These are phyloP conservation scores for Labeo rohita DNA, from an alignment of 2,113 vertebrate genomes.

Conservation along the genomic window DNA sequence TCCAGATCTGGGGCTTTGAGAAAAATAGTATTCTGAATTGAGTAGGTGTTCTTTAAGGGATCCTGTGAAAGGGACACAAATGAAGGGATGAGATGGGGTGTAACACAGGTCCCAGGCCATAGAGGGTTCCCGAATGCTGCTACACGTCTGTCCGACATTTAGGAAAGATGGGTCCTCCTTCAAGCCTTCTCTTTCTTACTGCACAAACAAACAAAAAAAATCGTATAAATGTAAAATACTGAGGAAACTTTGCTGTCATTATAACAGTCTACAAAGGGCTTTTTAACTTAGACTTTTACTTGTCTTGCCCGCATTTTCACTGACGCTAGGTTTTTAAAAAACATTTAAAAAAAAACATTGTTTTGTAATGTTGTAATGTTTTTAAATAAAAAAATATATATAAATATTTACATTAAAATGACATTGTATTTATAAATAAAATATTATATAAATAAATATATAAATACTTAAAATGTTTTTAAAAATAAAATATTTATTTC, in stretches of 20 bases:
- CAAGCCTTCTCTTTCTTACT: constrained; percentile 97
- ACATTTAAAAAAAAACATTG: too few relatives aligned
- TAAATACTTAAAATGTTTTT: background rate
- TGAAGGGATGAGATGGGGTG: constrained; percentile 33
- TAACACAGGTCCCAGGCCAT: constrained; percentile 29
- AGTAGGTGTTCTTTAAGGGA: background rate
- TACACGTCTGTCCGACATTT: constrained; percentile 95
- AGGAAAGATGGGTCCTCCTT: constrained; percentile 93
- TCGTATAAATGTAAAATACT: background rate
- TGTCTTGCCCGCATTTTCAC: background rate
- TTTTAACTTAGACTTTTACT: background rate
- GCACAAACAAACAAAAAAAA: constrained; percentile 56
- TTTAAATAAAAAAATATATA: background rate
- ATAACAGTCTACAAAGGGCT: background rate
- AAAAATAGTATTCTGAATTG: background rate
- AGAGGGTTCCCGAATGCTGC: constrained; percentile 40
- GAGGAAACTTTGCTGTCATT: background rate
- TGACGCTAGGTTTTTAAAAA: background rate
- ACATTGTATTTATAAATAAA: too few relatives aligned
- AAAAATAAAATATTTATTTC: background rate
- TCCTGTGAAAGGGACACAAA: constrained; percentile 28
- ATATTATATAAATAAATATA: background rate
- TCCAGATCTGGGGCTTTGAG: background rate
- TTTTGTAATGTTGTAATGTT: background rate
- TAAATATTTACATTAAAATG: too few relatives aligned